phyloP scores from a whole-genome alignment of 2,797 vertebrate species.

The Gallinago solitaria region DNA sequence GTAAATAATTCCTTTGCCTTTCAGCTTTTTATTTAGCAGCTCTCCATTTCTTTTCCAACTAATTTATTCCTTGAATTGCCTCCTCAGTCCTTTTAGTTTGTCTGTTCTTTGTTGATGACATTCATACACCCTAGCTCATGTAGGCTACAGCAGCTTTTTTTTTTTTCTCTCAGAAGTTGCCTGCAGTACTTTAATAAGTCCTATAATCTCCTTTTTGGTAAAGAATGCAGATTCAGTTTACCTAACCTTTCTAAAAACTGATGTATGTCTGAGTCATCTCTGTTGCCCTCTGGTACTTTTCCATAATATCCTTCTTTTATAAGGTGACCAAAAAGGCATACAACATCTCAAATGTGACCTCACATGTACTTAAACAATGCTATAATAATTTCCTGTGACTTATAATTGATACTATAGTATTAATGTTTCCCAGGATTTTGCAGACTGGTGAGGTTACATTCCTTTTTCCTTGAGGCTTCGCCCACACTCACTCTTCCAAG shows the following conservation, averaged over 20 bases:
- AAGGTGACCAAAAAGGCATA: constrained; percentile 52
- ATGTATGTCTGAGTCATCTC: constrained; percentile 40
- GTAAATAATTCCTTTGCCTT: constrained; percentile 38
- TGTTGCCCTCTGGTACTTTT: constrained; percentile 69
- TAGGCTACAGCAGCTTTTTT: neutral
- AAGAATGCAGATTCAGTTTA: constrained; percentile 60
- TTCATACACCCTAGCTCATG: constrained; percentile 25
- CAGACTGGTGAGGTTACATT: neutral
- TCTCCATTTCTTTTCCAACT: constrained; percentile 27
- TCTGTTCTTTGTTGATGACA: constrained; percentile 44
- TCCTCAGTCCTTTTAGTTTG: constrained; percentile 1
- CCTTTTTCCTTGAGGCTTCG: constrained; percentile 6
- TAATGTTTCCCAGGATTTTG: constrained; percentile 67
- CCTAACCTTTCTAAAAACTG: constrained; percentile 49
- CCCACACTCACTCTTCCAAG: neutral
- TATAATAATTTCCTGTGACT: constrained; percentile 75
- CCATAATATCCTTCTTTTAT: constrained; percentile 48
- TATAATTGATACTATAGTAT: constrained; percentile 62
- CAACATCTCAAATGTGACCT: constrained; percentile 49
- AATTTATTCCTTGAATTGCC: constrained; percentile 51
- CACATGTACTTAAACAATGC: constrained; percentile 55
- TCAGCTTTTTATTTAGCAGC: constrained; percentile 46
- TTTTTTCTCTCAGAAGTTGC: neutral
- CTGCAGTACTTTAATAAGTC: constrained; percentile 35
- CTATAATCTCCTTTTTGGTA: neutral